Percentiles rank a stretch among this genome's conserved stretches.
Conservation (phyloP, 2,113 vertebrate genomes). For the Benitochromis conjunctus region DNA sequence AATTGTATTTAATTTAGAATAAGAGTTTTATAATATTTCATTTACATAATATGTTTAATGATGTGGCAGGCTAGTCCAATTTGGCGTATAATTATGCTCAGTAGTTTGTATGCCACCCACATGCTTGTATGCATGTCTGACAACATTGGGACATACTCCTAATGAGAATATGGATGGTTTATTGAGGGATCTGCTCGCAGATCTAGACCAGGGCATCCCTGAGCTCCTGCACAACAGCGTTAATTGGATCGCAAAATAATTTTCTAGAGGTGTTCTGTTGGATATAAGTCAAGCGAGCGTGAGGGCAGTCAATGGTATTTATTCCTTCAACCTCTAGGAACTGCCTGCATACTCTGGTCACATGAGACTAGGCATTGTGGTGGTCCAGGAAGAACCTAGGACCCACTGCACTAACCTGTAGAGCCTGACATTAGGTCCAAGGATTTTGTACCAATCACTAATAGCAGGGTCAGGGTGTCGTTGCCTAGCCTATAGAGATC, state of each 20-base stretch:
- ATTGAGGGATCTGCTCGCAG: background rate
- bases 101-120: background rate
- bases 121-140: background rate
- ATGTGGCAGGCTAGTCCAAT: background rate
- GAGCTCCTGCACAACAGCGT: background rate
- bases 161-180: background rate
- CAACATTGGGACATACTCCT: background rate
- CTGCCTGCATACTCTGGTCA: background rate
- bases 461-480: background rate
- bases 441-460: background rate
- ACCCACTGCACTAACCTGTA: background rate
- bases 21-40: background rate
- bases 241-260: background rate
- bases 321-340: background rate
- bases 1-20: background rate
- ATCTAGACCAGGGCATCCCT: background rate
- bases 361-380: background rate
- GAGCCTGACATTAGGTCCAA: background rate
- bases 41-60: background rate
- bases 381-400: background rate
- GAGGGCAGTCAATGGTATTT: background rate
- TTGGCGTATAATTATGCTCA: background rate
- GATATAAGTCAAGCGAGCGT: background rate
- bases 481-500: background rate
- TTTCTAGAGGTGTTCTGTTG: background rate